phyloP scores from a whole-genome alignment of 2,888 invertebrate species.

The Priocnemis perturbator region DNA sequence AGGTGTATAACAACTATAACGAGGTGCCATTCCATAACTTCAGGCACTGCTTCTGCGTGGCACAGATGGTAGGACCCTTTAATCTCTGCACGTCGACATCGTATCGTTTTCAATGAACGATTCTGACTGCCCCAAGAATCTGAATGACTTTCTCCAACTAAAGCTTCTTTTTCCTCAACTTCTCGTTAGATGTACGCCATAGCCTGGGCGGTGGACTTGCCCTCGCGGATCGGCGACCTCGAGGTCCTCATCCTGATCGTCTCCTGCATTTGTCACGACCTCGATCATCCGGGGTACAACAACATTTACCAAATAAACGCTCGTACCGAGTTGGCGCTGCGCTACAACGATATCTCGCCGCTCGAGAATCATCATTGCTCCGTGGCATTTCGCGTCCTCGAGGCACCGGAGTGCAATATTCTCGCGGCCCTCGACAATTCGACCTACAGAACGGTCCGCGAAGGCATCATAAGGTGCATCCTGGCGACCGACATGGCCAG shows the following conservation, averaged over 20 bases:
- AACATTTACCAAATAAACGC: conserved; percentile 90
- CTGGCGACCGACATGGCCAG: conserved; percentile 88
- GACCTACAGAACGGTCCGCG: conserved; percentile 82
- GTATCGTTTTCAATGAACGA: too few species aligned
- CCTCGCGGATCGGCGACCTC: conserved; percentile 83
- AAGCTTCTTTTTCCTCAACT: too few species aligned
- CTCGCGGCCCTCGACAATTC: conserved; percentile 82
- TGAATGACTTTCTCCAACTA: too few species aligned
- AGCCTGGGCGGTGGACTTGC: conserved; percentile 83
- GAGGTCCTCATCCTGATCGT: conserved; percentile 87
- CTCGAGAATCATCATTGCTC: conserved; percentile 92
- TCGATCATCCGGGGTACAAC: conserved; percentile 87
- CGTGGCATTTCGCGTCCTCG: conserved; percentile 87
- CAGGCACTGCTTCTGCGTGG: conserved; percentile 90
- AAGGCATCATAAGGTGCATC: conserved; percentile 87
- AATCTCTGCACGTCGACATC: background rate
- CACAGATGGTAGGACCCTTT: conserved; percentile 86
- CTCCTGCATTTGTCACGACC: conserved; percentile 88
- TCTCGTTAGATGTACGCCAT: conserved; percentile 89
- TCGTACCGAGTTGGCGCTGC: conserved; percentile 86
- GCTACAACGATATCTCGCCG: conserved; percentile 91
- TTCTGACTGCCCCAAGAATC: too few species aligned
- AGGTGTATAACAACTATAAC: conserved; percentile 88
- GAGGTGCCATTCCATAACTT: conserved; percentile 93
- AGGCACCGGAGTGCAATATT: conserved; percentile 88